Conservation (phyloP, 2,797 vertebrate genomes). For the Oryzias sinensis region DNA sequence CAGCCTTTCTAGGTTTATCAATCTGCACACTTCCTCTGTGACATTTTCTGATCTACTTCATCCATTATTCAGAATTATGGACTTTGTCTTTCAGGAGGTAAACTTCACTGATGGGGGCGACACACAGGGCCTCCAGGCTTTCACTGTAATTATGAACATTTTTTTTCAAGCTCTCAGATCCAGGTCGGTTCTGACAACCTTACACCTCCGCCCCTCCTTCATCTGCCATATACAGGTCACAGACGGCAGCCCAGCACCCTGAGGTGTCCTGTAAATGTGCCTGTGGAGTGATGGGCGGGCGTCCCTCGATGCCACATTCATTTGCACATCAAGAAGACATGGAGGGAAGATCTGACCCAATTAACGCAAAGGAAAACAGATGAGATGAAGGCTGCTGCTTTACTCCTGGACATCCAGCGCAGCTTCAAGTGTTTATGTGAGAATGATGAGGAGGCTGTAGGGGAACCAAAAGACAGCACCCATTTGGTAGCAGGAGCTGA, state of each 20-base stretch:
- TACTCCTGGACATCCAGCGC: conserved; percentile 50
- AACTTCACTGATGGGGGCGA: conserved; percentile 56
- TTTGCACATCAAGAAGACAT: conserved; percentile 76
- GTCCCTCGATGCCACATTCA: conserved; percentile 62
- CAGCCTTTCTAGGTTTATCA: too few species aligned
- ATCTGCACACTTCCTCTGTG: conserved; percentile 30
- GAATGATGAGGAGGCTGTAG: conserved; percentile 38
- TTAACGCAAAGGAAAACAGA: conserved; percentile 67
- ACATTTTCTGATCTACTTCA: conserved; percentile 32
- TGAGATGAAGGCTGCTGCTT: conserved; percentile 55
- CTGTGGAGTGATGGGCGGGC: conserved; percentile 67
- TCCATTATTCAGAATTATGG: conserved; percentile 45
- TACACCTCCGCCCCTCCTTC: conserved; percentile 45
- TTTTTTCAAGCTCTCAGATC: conserved; percentile 52
- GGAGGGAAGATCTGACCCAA: conserved; percentile 75
- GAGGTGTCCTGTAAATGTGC: conserved; percentile 71
- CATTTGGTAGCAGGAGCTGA: conserved; percentile 13
- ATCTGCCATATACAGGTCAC: conserved; percentile 66
- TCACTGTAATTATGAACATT: conserved; percentile 52
- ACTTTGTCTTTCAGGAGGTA: conserved; percentile 37
- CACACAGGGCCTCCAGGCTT: conserved; percentile 54
- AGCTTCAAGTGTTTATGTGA: conserved; percentile 7
- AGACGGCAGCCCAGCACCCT: conserved; percentile 63
- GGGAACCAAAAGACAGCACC: conserved; percentile 37
- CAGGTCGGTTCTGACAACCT: conserved; percentile 59